Conservation (phyloP, 2,113 vertebrate species). For the Dipodomys ordii region DNA sequence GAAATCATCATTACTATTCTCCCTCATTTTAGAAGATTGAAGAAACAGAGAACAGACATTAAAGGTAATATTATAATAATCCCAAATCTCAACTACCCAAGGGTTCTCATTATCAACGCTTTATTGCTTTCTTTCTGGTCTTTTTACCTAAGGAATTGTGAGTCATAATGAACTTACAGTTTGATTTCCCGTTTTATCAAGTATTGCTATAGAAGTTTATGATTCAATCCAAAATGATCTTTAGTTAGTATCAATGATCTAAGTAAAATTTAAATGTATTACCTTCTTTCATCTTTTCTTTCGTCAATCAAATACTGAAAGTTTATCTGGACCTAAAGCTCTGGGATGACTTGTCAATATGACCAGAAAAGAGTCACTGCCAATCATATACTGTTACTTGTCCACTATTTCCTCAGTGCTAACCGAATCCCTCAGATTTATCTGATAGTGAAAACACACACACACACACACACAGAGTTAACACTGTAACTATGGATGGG, state of each 20-base stretch:
- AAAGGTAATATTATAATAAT: not conserved
- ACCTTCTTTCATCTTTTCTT: not conserved
- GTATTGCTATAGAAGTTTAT: not conserved
- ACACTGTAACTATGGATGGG: too few species aligned
- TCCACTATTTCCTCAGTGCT: not conserved
- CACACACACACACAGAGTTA: not conserved
- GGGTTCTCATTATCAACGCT: not conserved
- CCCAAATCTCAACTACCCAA: not conserved
- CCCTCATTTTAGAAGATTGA: not conserved
- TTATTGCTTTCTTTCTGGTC: not conserved
- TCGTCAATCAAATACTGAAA: not conserved
- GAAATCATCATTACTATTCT: not conserved
- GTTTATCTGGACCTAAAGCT: not conserved
- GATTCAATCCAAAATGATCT: constrained; percentile 37
- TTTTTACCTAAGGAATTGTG: not conserved
- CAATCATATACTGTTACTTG: not conserved
- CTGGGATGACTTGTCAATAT: not conserved
- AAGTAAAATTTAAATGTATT: constrained; percentile 4
- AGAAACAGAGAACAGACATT: not conserved
- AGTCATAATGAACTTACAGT: not conserved
- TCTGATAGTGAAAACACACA: not conserved
- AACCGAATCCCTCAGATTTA: not conserved
- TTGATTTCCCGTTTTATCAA: not conserved
- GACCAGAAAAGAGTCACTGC: not conserved
- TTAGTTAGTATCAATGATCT: not conserved